Evolutionary conservation across 2,113 vertebrate species (phyloP).

Genomic region (Leucopsar rothschildi): DNA sequence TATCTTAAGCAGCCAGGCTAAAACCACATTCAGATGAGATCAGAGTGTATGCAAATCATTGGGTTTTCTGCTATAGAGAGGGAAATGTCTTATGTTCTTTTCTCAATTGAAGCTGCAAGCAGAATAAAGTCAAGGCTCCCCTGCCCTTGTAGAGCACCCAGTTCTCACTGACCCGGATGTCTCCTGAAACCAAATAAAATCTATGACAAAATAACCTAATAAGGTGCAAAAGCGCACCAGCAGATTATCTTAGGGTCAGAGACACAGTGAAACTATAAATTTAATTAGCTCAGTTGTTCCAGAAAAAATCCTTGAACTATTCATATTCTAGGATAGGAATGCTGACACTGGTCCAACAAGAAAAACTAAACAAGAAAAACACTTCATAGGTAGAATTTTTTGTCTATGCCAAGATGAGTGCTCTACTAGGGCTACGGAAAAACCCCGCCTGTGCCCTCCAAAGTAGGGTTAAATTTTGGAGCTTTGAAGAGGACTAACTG

Average conservation of each 20-base stretch:
- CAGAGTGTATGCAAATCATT: neutral
- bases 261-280: neutral
- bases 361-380: neutral
- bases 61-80: neutral
- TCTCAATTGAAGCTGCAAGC: neutral
- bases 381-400: neutral
- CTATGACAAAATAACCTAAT: neutral
- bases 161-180: neutral
- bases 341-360: neutral
- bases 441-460: neutral
- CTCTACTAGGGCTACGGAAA: neutral
- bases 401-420: neutral
- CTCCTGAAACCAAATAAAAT: neutral
- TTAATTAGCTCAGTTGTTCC: neutral
- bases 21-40: slow-evolving; percentile 11
- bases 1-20: neutral
- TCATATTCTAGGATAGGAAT: neutral
- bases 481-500: neutral
- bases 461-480: neutral
- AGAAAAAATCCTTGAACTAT: neutral
- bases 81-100: neutral
- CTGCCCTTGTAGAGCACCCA: neutral
- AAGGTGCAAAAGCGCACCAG: neutral
- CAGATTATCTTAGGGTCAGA: neutral
- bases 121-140: neutral